Percentiles rank a stretch among this genome's conserved stretches.
These are phyloP conservation scores for Arrhamphus sclerolepis DNA, from an alignment of 2,797 vertebrate genomes.

Conservation along the genomic window DNA sequence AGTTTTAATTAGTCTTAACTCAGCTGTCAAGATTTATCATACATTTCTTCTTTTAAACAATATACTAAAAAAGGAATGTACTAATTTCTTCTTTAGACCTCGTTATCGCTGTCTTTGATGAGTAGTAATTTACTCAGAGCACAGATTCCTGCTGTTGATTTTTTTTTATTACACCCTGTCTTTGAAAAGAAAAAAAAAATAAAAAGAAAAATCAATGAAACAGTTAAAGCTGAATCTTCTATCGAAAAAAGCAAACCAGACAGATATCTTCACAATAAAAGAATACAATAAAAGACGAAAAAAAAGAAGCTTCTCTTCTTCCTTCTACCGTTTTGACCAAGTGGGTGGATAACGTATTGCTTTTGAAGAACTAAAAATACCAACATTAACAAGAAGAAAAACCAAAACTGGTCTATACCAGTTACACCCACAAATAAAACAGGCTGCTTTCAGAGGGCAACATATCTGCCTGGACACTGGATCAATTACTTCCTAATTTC, in stretches of 20 bases:
- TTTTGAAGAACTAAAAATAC: background rate
- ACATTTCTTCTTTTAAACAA: background rate
- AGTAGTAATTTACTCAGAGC: constrained; percentile 6
- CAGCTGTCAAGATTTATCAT: constrained; percentile 1
- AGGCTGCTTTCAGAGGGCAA: background rate
- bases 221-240: constrained; percentile 4
- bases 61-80: background rate
- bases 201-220: constrained; percentile 17
- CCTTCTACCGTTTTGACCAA: constrained; percentile 13
- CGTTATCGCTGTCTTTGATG: constrained; percentile 6
- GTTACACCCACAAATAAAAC: background rate
- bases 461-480: constrained; percentile 9
- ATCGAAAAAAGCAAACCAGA: constrained; percentile 4
- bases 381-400: background rate
- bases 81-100: background rate
- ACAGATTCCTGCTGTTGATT: constrained; percentile 5
- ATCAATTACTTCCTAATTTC: constrained; percentile 30
- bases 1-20: constrained; percentile 13
- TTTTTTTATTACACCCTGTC: constrained; percentile 4
- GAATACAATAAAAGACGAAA: no score
- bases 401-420: background rate
- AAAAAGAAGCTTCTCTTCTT: constrained; percentile 11
- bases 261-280: constrained; percentile 13
- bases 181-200: no score
- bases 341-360: constrained; percentile 10